Base-by-base conservation (phyloP, 2,888 invertebrate species). In the Troglohyphantes excavatus region DNA sequence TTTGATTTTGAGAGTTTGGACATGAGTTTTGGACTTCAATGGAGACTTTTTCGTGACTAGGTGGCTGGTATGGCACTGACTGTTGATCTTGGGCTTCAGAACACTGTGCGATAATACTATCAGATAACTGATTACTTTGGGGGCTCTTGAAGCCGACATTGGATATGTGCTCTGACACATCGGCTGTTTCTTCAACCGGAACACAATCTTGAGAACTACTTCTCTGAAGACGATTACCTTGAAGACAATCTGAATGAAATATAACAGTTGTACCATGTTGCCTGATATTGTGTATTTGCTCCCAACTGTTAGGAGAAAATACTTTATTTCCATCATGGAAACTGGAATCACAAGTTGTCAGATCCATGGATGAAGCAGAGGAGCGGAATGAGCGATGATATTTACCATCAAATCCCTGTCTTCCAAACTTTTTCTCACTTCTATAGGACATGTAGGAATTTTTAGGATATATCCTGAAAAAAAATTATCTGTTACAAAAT, bases 371-470 rank as follows among this genome's bases (percentile, higher is more conserved):
- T 19, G 90, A 90, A 19, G 85, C 63, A 59, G 91, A 89, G 2
- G 82, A 70, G 21, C 96, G 96, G 26, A 96, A 96, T 21, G 96
- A 96, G 70, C 96, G 94, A 93, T 96, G 96, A 94, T 96, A 96
- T 93, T 96, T 96, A 91, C 96, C 96, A 92, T 95, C 95, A 93
- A 96, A 96, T 26, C 91, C 91, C 75, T 90, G 90, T 70, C 91
- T 87, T 90, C 95, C 94, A 92, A 95, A 94, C 91, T 96, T 96
- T 91, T 95, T 95, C 92, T 96, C 96, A 83, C 96, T 95, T 61
- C 96, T 95, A 91, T 95, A 95, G n/a, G 96, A 95, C 93, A 96
- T 93, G 93, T 96, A 96, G 86, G 96, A 96, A 91, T 96, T 96
- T 94, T 96, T 96, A 79, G 96, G 96, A 93, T 96, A 96, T 93